Conservation (phyloP, 2,113 vertebrate genomes). For the Heterocephalus glaber region DNA sequence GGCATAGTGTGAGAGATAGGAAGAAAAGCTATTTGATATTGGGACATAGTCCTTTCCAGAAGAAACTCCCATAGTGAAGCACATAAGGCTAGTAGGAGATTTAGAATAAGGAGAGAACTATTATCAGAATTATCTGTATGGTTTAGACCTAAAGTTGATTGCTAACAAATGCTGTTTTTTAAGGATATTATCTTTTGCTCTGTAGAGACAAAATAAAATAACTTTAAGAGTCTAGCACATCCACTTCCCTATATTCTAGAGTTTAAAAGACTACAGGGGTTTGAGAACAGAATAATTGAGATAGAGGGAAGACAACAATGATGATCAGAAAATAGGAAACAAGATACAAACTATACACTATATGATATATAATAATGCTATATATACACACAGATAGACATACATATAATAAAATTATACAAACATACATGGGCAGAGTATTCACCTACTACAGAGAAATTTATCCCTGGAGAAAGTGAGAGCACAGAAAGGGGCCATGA, state of each 20-base stretch:
- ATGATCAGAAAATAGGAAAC: neutral
- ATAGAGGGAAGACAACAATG: neutral
- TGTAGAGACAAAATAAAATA: neutral
- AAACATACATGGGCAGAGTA: neutral
- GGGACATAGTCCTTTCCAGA: neutral
- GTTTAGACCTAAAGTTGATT: neutral
- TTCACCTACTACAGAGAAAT: neutral
- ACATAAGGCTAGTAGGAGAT: neutral
- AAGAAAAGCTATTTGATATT: neutral
- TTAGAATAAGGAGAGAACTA: neutral
- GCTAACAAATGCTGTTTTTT: neutral
- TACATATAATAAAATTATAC: constrained; percentile 18
- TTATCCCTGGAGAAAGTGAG: neutral
- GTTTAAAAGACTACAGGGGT: neutral
- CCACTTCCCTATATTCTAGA: neutral
- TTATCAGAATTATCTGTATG: neutral
- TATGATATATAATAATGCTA: neutral
- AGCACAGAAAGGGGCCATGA: neutral
- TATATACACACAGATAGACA: neutral
- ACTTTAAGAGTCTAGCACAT: neutral
- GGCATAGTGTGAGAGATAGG: neutral
- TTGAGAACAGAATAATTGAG: neutral
- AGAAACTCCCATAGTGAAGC: neutral
- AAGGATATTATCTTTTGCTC: neutral
- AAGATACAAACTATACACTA: neutral